Conservation (phyloP, 2,888 invertebrate species). For the Noctua janthina region DNA sequence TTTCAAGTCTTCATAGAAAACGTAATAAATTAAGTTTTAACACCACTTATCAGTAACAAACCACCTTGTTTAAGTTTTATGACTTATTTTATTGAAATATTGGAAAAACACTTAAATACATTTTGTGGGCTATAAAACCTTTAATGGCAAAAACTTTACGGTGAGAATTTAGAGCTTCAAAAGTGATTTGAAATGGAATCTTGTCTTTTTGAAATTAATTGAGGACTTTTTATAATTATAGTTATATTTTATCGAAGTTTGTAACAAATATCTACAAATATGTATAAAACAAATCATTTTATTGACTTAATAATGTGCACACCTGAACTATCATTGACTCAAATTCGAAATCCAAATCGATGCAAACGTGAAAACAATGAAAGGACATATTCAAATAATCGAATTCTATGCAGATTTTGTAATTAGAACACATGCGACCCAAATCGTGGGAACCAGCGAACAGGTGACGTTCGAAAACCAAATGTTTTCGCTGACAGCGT, state of each 20-base stretch:
- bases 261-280: not conserved
- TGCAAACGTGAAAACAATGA: constrained; percentile 38
- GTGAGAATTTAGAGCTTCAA: constrained; percentile 6
- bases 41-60: constrained; percentile 45
- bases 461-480: constrained; percentile 83
- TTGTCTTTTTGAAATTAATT: not conserved
- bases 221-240: not conserved
- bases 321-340: constrained; percentile 1
- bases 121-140: constrained; percentile 49
- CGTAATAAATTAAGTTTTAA: constrained; percentile 32
- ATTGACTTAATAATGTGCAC: not conserved
- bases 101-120: constrained; percentile 51
- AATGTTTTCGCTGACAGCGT: constrained; percentile 80
- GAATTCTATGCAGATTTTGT: constrained; percentile 70
- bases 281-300: not conserved
- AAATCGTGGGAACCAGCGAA: constrained; percentile 82
- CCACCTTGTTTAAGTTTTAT: constrained; percentile 47
- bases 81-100: constrained; percentile 57
- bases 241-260: not conserved
- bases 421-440: constrained; percentile 78
- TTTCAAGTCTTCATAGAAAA: constrained; percentile 31
- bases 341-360: constrained; percentile 33
- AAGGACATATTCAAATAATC: constrained; percentile 59
- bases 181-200: not conserved
- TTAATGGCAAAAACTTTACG: constrained; percentile 42